These are phyloP conservation scores for Cotesia glomerata DNA, from an alignment of 1,140 invertebrate genomes.

Conservation along the genomic window DNA sequence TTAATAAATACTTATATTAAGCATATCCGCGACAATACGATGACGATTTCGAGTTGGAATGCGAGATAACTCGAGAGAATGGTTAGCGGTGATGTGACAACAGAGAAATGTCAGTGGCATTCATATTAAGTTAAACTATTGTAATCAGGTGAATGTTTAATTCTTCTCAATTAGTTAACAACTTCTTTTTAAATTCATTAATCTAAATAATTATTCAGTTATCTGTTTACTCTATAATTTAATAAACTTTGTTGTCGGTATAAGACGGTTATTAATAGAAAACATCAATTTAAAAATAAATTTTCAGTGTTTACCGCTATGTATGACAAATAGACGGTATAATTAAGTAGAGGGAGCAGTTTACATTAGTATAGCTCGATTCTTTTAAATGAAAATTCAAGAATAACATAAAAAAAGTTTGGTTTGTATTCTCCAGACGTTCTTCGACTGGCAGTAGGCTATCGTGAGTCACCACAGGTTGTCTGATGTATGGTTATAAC, in stretches of 20 bases:
- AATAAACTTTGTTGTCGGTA: no score
- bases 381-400: conserved; percentile 10
- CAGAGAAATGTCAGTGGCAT: conserved; percentile 11
- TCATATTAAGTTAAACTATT: background rate
- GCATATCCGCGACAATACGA: conserved; percentile 25
- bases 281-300: background rate
- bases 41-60: conserved; percentile 55
- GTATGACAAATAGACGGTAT: background rate
- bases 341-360: background rate
- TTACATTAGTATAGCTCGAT: background rate
- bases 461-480: conserved; percentile 21
- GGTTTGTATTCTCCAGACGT: conserved; percentile 23
- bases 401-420: background rate
- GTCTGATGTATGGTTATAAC: background rate
- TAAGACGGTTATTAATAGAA: no score
- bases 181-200: no score
- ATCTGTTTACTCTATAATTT: background rate
- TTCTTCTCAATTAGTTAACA: background rate
- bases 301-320: background rate
- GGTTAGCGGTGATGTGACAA: conserved; percentile 31
- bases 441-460: conserved; percentile 11
- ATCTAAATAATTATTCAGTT: no score
- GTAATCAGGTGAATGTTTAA: background rate
- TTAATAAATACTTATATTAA: background rate
- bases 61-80: conserved; percentile 53